Evolutionary conservation across 2,113 vertebrate species (phyloP).

Genomic region (Campylomormyrus tamandua): DNA sequence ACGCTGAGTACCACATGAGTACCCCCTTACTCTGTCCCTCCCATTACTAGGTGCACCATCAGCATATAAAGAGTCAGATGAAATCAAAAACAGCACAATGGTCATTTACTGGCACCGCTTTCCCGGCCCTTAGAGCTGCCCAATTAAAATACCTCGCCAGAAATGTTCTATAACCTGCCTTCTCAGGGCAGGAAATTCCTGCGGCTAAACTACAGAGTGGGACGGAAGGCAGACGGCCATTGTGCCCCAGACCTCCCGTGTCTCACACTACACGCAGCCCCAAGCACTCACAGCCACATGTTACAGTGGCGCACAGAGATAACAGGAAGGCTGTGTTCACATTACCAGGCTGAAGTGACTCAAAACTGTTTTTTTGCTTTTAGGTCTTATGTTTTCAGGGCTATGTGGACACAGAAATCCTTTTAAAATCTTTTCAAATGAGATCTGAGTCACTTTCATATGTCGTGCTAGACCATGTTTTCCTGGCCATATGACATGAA

Average conservation of each 20-base stretch:
- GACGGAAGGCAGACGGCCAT: constrained; percentile 46
- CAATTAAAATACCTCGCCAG: constrained; percentile 58
- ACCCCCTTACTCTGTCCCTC: not conserved
- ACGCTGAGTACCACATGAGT: not conserved
- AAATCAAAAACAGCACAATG: not conserved
- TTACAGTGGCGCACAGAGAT: not conserved
- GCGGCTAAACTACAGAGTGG: constrained; percentile 43
- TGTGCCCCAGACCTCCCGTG: constrained; percentile 51
- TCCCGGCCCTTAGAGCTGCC: constrained; percentile 44
- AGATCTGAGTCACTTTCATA: not conserved
- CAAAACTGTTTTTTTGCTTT: not conserved
- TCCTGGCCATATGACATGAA: not conserved
- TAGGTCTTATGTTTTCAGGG: not conserved
- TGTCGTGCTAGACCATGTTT: not conserved
- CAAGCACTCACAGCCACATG: not conserved
- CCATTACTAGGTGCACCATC: not conserved
- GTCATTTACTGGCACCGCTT: not conserved
- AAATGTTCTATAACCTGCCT: constrained; percentile 53
- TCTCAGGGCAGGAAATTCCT: constrained; percentile 51
- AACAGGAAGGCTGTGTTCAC: not conserved
- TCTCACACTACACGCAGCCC: not conserved
- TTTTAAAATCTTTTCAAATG: not conserved
- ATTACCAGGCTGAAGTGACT: not conserved
- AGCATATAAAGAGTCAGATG: not conserved
- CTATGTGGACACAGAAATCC: not conserved